Conservation (phyloP, 2,113 vertebrate genomes). For the Lycocorax pyrrhopterus region DNA sequence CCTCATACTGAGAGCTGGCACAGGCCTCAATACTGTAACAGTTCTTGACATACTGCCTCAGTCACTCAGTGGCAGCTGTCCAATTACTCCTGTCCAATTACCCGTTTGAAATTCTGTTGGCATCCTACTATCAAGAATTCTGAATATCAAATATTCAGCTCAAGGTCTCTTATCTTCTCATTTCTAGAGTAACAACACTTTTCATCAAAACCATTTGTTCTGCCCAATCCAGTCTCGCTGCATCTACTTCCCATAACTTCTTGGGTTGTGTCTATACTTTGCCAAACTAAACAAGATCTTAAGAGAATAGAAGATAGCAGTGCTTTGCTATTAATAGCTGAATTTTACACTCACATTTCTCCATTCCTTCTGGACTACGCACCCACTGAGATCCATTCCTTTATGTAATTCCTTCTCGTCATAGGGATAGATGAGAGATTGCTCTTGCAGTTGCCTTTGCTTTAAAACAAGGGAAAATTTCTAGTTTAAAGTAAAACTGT, state of each 20-base stretch:
- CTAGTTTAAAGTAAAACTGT: neutral
- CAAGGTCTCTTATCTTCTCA: neutral
- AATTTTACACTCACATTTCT: neutral
- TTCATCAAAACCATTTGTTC: neutral
- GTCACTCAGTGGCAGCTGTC: neutral
- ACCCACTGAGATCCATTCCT: neutral
- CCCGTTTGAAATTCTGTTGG: neutral
- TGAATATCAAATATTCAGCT: neutral
- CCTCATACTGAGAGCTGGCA: neutral
- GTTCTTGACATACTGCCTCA: neutral
- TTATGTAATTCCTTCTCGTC: neutral
- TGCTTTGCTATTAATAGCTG: neutral
- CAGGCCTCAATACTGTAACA: neutral
- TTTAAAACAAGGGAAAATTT: neutral
- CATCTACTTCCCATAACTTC: neutral
- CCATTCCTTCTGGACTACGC: neutral
- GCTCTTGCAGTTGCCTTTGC: neutral
- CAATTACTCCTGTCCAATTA: neutral
- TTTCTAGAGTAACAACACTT: neutral
- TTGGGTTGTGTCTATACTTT: neutral
- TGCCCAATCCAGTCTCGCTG: neutral
- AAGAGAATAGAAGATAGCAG: neutral
- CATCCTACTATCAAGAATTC: neutral
- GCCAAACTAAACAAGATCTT: neutral
- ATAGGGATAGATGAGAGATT: neutral